Evolutionary conservation across 2,797 vertebrate species (phyloP), one percentile per base, ranked within the genome.

Genomic region (Pangasius krempfi): DNA sequence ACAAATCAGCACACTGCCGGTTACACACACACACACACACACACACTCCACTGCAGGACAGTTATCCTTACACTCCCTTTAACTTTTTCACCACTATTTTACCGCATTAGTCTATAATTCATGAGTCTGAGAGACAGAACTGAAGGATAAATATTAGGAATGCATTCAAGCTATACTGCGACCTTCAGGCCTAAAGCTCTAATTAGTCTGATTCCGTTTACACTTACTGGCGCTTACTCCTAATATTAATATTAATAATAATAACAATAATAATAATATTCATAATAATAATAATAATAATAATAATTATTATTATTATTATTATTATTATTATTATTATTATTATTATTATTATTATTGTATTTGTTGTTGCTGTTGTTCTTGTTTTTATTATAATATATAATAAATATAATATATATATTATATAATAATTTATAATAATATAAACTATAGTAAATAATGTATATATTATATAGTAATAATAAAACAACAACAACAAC

Each of bases 21-120:
- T n/a, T 20, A 60, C 58, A 33, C 56, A 87, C 30, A 86, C 66
- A 86, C 30, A 13, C 54, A 87, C 30, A 86, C 64, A 86, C 30
- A 13, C 56, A 60, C 12, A 30, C 30, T 0, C 68, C 68, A 70
- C 73, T 54, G 22, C 33, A 62, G 79, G 20, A 14, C 14, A 12
- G 60, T 82, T 82, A 60, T 37, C 5, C 20, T 40, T 60, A 40
- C 8, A 40, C 9, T 27, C 30, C 9, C 33, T 37, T 60, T 25
- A 81, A 80, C n/a, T 58, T 4, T 79, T 33, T 10, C 56, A 56
- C 0, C 12, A 54, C 9, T 27, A 16, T n/a, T n/a, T 33, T 20
- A 56, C 50, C 8, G 56, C 60, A 81, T 60, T 13, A 47, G 62
- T 30, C 4, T 20, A 18, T 33, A 84, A 84, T 66, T 66, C 4